These are phyloP conservation scores for Agrypnia vestita DNA, from an alignment of 1,140 invertebrate genomes.

Conservation along the genomic window DNA sequence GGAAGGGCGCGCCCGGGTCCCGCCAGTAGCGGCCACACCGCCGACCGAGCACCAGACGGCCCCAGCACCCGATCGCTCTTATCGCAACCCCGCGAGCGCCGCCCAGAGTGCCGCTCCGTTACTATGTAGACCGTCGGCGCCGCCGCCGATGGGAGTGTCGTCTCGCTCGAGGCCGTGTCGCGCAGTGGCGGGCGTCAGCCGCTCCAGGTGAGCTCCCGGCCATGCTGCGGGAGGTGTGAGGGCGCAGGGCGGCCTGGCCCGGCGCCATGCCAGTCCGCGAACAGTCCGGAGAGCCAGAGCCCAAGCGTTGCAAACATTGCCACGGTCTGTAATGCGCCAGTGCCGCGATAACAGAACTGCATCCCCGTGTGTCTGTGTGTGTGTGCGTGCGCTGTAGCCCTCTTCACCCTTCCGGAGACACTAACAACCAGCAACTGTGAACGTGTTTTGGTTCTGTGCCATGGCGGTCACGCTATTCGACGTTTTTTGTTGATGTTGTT, in stretches of 20 bases:
- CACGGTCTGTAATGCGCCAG: constrained; percentile 67
- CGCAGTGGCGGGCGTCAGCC: constrained; percentile 66
- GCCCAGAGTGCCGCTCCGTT: background rate
- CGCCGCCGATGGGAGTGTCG: constrained; percentile 17
- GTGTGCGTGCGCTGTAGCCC: constrained; percentile 7
- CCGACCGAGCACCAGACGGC: constrained; percentile 60
- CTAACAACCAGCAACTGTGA: background rate
- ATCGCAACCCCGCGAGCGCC: background rate
- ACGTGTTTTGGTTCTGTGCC: background rate
- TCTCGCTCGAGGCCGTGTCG: constrained; percentile 63
- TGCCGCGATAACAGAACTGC: constrained; percentile 3
- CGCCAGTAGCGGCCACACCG: constrained; percentile 69
- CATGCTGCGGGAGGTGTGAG: constrained; percentile 35
- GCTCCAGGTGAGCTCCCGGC: background rate
- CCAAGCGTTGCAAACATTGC: constrained; percentile 73
- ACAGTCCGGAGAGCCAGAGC: constrained; percentile 69
- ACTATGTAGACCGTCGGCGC: constrained; percentile 11
- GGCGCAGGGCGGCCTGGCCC: constrained; percentile 29
- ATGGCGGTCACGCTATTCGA: no score
- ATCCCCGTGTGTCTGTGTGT: no score
- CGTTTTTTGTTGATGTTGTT: no score
- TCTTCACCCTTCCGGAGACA: no score
- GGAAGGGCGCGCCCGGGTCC: constrained; percentile 63
- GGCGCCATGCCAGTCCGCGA: constrained; percentile 55
- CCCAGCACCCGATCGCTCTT: background rate